Base-by-base conservation (phyloP, 53 echinoderm and acorn worm genomes). In the Glandiceps talaboti region DNA sequence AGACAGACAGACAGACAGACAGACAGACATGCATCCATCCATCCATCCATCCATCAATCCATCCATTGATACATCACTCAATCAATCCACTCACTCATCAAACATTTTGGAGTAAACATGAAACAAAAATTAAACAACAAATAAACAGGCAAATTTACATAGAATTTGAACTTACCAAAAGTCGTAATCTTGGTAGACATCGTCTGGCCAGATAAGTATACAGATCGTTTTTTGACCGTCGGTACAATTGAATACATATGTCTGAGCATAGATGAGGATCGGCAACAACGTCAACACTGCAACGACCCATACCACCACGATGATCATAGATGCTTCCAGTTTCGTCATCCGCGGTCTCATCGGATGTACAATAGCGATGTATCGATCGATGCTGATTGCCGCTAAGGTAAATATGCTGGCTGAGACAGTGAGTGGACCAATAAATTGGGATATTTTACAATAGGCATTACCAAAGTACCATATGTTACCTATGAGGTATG, bases 351-450 rank as follows among this genome's bases (percentile, higher is more conserved):
- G 84, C 25, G 95, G 95, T 32, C 90, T 79, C 27, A 95, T 84
- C 0, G 95, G 95, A 31, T 92, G 90, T 0, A 95, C 90, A 31
- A 95, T 95, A 31, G 95, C 95, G 0, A 92, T 84, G 80, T 93
- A 95, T 1, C 95, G 85, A 73, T 95, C 95, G 26, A 95, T 78
- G 0, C 92, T 90, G 1, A 95, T 88, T 1, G 92, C 90, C 27
- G 90, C 88, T 1, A 95, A 82, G 26, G 95, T 92, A 0, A 92
- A 73, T 30, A 95, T 90, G 76, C 90, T 92, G 1, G 92, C 95
- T 25, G 85, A 80, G 0, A 90, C 88, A 0, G 92, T 83, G 27
- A 95, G 77, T 29, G 88, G 88, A 20, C 92, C 95, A 29, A 90
- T 77, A 73, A 92, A 92, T 26, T 82, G 82, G 74, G 83, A 77